phyloP scores from a whole-genome alignment of 1,140 invertebrate genomes.

The Bombus huntii region DNA sequence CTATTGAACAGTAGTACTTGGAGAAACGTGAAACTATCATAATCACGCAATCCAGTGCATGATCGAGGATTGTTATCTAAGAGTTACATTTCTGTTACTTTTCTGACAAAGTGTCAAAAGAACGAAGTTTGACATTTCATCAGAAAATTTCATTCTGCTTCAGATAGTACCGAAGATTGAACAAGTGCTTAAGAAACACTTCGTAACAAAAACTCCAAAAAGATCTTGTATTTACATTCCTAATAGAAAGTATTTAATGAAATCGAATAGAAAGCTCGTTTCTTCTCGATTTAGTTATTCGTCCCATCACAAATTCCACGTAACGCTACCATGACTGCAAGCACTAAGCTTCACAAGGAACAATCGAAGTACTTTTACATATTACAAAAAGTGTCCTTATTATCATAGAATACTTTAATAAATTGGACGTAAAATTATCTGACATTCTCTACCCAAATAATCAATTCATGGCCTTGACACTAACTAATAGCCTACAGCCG shows the following conservation, averaged over 20 bases:
- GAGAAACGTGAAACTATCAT: neutral
- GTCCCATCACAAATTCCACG: neutral
- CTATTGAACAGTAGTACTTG: no score
- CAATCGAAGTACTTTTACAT: neutral
- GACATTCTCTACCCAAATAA: neutral
- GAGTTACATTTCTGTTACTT: neutral
- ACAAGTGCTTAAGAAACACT: neutral
- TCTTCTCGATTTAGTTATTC: constrained; percentile 10
- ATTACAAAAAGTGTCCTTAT: neutral
- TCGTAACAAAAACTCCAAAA: neutral
- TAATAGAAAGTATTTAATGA: neutral
- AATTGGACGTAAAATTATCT: neutral
- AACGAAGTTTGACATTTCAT: constrained; percentile 48
- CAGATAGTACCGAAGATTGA: neutral
- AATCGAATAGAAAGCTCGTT: constrained; percentile 8
- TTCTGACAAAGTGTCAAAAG: constrained; percentile 54
- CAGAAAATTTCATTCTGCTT: constrained; percentile 41
- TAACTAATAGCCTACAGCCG: neutral
- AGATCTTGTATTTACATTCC: neutral
- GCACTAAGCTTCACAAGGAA: neutral
- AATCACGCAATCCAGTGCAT: neutral
- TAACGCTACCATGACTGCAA: neutral
- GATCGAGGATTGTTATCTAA: neutral
- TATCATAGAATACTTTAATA: neutral
- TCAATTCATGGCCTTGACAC: neutral